phyloP scores from a whole-genome alignment of 1,140 invertebrate species.

The Euwallacea similis region DNA sequence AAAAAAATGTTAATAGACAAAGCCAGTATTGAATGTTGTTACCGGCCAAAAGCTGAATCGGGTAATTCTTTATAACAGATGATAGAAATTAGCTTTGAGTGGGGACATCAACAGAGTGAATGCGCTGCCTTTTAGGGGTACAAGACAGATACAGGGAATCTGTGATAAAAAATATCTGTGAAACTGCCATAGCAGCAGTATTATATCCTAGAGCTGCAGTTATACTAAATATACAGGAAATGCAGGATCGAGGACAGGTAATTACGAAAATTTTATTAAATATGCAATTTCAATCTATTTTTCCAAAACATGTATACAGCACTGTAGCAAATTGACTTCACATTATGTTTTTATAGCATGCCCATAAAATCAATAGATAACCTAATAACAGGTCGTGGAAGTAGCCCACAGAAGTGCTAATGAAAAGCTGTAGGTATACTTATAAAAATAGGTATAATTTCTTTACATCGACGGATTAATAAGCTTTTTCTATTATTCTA shows the following conservation, averaged over 20 bases:
- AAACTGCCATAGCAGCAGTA: slow-evolving; percentile 67
- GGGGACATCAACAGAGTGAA: not conserved
- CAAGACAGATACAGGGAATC: slow-evolving; percentile 74
- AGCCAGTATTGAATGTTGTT: slow-evolving; percentile 76
- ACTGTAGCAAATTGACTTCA: no score
- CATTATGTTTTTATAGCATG: no score
- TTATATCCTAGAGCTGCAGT: slow-evolving; percentile 79
- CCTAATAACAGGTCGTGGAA: not conserved
- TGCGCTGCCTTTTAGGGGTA: slow-evolving; percentile 57
- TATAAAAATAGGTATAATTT: no score
- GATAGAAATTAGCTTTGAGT: not conserved
- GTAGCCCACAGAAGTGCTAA: no score
- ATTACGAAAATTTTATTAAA: slow-evolving; percentile 39
- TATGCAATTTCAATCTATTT: no score
- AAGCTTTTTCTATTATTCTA: no score
- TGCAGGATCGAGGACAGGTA: slow-evolving; percentile 83
- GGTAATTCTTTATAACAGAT: slow-evolving; percentile 53
- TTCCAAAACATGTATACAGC: no score
- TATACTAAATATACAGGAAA: slow-evolving; percentile 79
- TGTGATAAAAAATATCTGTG: slow-evolving; percentile 74
- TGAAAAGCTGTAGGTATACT: no score
- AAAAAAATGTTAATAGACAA: slow-evolving; percentile 78
- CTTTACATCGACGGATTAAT: no score
- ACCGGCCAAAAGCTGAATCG: slow-evolving; percentile 74
- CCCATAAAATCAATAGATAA: not conserved